These are phyloP conservation scores for Dermatemys mawii DNA, from an alignment of 2,113 vertebrate species.

Conservation along the genomic window DNA sequence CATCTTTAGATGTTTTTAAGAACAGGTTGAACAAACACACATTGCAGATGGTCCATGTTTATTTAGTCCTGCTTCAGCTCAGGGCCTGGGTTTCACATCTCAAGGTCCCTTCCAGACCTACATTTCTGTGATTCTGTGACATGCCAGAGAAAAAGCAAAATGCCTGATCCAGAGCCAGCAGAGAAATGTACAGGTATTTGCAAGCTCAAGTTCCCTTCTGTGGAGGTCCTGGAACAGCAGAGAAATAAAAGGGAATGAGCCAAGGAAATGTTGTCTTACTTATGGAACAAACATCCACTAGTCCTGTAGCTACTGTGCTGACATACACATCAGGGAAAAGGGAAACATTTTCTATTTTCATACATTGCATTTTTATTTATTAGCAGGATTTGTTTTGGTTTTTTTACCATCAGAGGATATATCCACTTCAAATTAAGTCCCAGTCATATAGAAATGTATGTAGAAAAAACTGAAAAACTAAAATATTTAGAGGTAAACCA, in stretches of 20 bases:
- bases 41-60: no score
- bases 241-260: not conserved
- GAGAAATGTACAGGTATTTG: not conserved
- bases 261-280: not conserved
- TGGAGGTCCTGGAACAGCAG: not conserved
- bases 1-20: no score
- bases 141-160: not conserved
- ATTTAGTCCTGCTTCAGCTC: no score
- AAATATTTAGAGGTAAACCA: not conserved
- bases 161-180: fast-evolving
- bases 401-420: no score
- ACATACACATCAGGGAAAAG: not conserved
- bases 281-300: not conserved
- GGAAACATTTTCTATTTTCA: no score
- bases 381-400: no score
- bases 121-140: not conserved
- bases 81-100: no score
- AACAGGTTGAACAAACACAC: no score
- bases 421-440: not conserved
- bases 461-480: not conserved
- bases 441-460: not conserved
- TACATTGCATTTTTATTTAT: no score
- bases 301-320: not conserved
- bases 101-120: no score
- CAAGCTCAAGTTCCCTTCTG: not conserved